Evolutionary conservation across 2,888 invertebrate species (phyloP), one percentile per base, ranked within the genome.

Genomic region (Aphrophora alni): DNA sequence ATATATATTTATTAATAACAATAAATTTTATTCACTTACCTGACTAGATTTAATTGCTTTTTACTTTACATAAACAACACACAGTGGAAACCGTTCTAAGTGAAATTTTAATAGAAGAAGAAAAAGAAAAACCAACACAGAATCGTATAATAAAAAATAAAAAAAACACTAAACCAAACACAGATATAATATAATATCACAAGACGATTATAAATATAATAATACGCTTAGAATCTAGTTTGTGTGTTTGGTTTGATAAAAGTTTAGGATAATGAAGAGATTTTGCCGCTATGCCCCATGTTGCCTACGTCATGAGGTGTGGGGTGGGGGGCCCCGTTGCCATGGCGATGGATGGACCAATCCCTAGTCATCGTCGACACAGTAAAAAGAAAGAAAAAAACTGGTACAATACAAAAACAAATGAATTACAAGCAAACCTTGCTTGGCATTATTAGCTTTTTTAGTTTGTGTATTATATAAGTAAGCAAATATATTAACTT

Each of bases 211-310:
- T 59, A 14, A 21, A 59, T 44, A 14, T 59, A 59, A 59, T 59
- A 59, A 59, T 21, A 59, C 59, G 59, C 59, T 59, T 59, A 21
- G 59, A 5, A 21, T 59, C 21, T 59, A 59, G 59, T 21, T n/a
- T n/a, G n/a, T 59, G 59, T 59, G 59, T 59, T 59, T 59, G 59
- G 59, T 59, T 21, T n/a, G 59, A 59, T 59, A 59, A 59, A 59
- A 59, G 59, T n/a, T 59, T 59, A 59, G 59, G 21, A 59, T 59
- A 59, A 59, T 59, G 59, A 21, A 21, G 21, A 59, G 59, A 59
- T 59, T 59, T 59, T 59, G 59, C 59, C 59, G 59, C 59, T 59
- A 59, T 59, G 59, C 59, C 59, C 59, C 59, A 59, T 59, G 59
- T 59, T 59, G 59, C 14, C 59, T n/a, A 59, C 59, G 59, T 59